Conservation (phyloP, 1,140 invertebrate species). For the Drosophila ohnishii region DNA sequence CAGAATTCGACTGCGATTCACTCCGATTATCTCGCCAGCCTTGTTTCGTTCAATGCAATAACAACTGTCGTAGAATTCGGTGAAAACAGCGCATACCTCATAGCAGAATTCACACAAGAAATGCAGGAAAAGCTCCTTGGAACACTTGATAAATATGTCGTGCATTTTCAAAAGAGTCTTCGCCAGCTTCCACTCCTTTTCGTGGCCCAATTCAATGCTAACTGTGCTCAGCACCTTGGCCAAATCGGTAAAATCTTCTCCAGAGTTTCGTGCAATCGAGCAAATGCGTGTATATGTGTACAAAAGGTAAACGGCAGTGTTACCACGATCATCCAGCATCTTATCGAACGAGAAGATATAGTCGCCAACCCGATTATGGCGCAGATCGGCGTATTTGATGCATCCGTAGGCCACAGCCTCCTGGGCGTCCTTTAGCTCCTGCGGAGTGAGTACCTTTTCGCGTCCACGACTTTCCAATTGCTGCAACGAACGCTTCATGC, state of each 20-base stretch:
- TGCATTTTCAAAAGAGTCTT: conserved; percentile 94
- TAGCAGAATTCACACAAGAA: conserved; percentile 97
- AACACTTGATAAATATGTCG: conserved; percentile 93
- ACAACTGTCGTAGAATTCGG: conserved; percentile 99
- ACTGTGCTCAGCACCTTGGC: conserved; percentile 83
- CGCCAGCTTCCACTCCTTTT: conserved; percentile 97
- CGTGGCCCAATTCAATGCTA: conserved; percentile 88
- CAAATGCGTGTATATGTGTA: conserved; percentile 98
- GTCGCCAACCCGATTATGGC: conserved; percentile 96
- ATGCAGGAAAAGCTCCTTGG: conserved; percentile 94
- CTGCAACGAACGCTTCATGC: conserved; percentile 91
- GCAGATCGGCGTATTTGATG: conserved; percentile 99
- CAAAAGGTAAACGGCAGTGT: conserved; percentile 98
- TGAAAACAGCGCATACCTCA: conserved; percentile 95
- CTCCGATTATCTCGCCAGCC: conserved; percentile 89
- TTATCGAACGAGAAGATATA: conserved; percentile 99
- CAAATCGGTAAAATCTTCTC: conserved; percentile 85
- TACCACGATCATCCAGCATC: conserved; percentile 99
- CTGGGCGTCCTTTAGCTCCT: conserved; percentile 93
- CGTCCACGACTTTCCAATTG: conserved; percentile 96
- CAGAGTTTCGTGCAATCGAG: conserved; percentile 93
- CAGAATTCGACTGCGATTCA: conserved; percentile 94
- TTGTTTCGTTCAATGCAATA: conserved; percentile 98
- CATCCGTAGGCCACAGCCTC: conserved; percentile 98
- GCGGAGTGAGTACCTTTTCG: conserved; percentile 91